Conservation (phyloP, 2,113 vertebrate species). For the Lynx canadensis region DNA sequence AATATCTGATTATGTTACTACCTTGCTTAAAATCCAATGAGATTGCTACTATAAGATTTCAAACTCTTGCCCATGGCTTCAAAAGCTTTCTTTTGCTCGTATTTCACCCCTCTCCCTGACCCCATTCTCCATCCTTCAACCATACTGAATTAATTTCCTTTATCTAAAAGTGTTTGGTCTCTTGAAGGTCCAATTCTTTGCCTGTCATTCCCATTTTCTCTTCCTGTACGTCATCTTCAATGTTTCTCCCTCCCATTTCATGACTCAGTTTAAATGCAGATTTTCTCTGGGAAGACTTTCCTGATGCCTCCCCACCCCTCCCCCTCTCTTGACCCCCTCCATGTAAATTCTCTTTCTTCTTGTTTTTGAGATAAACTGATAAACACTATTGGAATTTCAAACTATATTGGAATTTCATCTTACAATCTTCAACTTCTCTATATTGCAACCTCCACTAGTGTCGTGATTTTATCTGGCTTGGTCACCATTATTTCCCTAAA, state of each 20-base stretch:
- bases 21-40: background rate
- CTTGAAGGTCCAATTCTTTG: background rate
- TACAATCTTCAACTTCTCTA: background rate
- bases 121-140: background rate
- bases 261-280: background rate
- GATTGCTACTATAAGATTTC: background rate
- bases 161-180: background rate
- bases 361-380: background rate
- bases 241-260: background rate
- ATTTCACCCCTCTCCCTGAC: background rate
- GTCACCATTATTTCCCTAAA: background rate
- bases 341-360: background rate
- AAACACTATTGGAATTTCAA: background rate
- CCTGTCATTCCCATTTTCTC: background rate
- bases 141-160: background rate
- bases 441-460: background rate
- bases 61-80: background rate
- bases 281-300: background rate
- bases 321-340: rapidly evolving
- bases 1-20: background rate
- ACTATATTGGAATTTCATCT: background rate
- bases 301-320: background rate
- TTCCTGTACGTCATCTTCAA: background rate
- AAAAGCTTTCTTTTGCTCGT: background rate
- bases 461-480: background rate